Evolutionary conservation across 1,140 invertebrate species (phyloP).

Genomic region (Metaphire vulgaris): DNA sequence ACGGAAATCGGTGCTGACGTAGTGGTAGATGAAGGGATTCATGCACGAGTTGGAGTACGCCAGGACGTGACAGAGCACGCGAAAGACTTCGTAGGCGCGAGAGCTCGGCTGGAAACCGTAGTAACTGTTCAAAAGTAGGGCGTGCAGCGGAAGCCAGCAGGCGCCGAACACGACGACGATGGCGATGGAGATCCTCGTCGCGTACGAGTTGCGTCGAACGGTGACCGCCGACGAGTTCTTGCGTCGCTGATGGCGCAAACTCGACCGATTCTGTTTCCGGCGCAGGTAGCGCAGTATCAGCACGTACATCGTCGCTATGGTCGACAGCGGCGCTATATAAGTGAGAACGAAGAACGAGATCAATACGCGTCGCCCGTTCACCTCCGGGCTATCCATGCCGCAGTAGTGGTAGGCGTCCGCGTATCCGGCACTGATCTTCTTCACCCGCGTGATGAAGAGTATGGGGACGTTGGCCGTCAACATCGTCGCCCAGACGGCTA

Average conservation of each 20-base stretch:
- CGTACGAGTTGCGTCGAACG: slow-evolving; percentile 42
- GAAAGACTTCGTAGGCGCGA: slow-evolving; percentile 18
- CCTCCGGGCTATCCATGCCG: slow-evolving; percentile 18
- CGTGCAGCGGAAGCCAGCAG: slow-evolving; percentile 28
- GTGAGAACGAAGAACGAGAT: slow-evolving; percentile 28
- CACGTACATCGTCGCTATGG: slow-evolving; percentile 25
- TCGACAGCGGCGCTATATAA: slow-evolving; percentile 21
- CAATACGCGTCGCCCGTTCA: slow-evolving; percentile 9
- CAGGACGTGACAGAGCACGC: slow-evolving; percentile 19
- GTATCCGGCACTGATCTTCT: background rate
- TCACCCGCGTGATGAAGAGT: slow-evolving; percentile 23
- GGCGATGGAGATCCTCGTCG: slow-evolving; percentile 57
- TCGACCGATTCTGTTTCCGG: background rate
- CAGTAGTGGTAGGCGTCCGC: slow-evolving; percentile 21
- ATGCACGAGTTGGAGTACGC: slow-evolving; percentile 27
- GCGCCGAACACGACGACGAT: slow-evolving; percentile 27
- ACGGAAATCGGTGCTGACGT: slow-evolving; percentile 29
- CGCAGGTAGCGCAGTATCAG: slow-evolving; percentile 17
- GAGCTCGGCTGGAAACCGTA: slow-evolving; percentile 15
- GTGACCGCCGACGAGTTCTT: background rate
- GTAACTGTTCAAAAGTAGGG: slow-evolving; percentile 17
- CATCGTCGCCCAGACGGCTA: slow-evolving; percentile 20
- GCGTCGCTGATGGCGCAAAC: background rate
- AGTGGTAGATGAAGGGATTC: slow-evolving; percentile 31
- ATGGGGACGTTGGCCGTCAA: slow-evolving; percentile 22